Conservation (phyloP, 92 coral and sea anemone species). For the Phymanthus crucifer region DNA sequence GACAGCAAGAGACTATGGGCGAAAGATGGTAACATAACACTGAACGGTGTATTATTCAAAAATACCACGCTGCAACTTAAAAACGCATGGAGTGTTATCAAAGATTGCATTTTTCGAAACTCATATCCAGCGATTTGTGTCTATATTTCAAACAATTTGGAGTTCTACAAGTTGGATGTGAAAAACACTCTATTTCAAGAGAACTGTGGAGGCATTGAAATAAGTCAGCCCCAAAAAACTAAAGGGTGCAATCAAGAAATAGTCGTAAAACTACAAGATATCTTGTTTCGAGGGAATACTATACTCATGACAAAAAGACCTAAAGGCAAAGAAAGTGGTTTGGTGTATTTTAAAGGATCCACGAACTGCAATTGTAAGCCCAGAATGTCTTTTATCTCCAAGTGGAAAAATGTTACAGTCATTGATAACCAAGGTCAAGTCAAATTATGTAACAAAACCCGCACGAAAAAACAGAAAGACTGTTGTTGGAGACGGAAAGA, state of each 20-base stretch:
- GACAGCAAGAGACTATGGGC: neutral
- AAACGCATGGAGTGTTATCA: neutral
- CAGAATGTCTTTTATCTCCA: neutral
- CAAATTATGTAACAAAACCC: neutral
- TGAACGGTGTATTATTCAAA: neutral
- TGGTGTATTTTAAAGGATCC: neutral
- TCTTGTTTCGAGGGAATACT: constrained; percentile 9
- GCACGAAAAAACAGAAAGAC: neutral
- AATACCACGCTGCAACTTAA: constrained; percentile 7
- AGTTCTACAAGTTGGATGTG: neutral
- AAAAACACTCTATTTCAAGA: neutral
- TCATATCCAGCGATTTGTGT: neutral
- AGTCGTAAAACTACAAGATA: constrained; percentile 3
- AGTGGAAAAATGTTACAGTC: constrained; percentile 20
- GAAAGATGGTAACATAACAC: neutral
- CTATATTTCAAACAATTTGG: neutral
- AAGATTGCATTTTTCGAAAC: constrained; percentile 5
- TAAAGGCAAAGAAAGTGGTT: neutral
- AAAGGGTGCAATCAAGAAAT: neutral
- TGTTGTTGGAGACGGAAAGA: neutral
- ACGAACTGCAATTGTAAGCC: neutral
- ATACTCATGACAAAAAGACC: neutral
- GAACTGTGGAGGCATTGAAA: constrained; percentile 24
- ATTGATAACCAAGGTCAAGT: neutral
- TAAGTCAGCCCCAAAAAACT: neutral